These are phyloP conservation scores for Labrus mixtus DNA, from an alignment of 2,113 vertebrate genomes.

Conservation along the genomic window DNA sequence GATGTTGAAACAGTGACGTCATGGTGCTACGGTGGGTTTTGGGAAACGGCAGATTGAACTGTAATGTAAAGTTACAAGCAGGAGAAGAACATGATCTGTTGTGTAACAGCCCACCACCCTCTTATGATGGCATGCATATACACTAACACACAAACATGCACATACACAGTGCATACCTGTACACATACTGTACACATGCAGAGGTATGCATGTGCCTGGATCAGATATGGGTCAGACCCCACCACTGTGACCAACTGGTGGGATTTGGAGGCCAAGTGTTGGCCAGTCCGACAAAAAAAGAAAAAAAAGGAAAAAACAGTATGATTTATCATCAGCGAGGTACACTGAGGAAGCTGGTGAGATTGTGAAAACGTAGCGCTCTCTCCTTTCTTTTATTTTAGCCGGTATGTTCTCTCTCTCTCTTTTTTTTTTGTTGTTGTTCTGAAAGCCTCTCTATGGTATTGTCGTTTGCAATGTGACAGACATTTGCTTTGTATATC, in stretches of 20 bases:
- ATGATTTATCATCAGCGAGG: constrained; percentile 47
- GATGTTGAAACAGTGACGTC: constrained; percentile 36
- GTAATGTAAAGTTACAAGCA: constrained; percentile 27
- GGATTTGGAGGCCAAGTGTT: constrained; percentile 29
- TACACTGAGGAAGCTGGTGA: constrained; percentile 54
- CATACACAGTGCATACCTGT: constrained; percentile 26
- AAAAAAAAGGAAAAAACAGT: constrained; percentile 18
- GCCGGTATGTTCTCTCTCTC: constrained; percentile 17
- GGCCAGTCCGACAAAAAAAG: constrained; percentile 20
- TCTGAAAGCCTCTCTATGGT: constrained; percentile 44
- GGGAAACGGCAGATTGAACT: constrained; percentile 22
- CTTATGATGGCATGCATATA: constrained; percentile 43
- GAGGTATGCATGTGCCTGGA: constrained; percentile 30
- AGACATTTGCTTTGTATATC: constrained; percentile 59
- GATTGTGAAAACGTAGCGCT: constrained; percentile 52
- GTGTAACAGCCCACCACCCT: constrained; percentile 24
- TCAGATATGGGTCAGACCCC: constrained; percentile 37
- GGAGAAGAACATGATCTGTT: constrained; percentile 16
- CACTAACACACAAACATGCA: constrained; percentile 55
- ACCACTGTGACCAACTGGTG: constrained; percentile 53
- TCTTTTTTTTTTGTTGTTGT: constrained; percentile 35
- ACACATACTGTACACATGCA: constrained; percentile 35
- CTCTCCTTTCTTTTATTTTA: constrained; percentile 34
- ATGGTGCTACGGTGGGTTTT: constrained; percentile 57
- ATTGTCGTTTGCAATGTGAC: constrained; percentile 61